Conservation (phyloP, 2,888 invertebrate genomes). For the Spodoptera exigua region DNA sequence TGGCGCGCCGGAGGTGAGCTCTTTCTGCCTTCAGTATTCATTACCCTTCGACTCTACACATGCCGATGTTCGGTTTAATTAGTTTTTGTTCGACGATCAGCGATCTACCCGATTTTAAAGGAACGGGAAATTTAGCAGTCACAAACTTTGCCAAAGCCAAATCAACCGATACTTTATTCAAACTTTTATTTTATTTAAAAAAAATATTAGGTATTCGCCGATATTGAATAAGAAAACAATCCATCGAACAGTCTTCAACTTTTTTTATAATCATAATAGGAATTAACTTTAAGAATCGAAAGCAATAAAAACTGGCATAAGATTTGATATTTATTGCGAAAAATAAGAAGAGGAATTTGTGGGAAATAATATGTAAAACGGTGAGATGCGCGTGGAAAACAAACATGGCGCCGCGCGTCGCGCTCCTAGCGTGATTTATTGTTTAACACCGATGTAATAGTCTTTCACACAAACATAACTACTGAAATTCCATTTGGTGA, state of each 20-base stretch:
- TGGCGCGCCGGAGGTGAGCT: constrained; percentile 60
- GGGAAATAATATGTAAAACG: constrained; percentile 46
- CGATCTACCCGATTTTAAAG: constrained; percentile 68
- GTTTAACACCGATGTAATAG: constrained; percentile 61
- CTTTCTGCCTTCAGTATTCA: constrained; percentile 73
- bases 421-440: constrained; percentile 63
- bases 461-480: constrained; percentile 56
- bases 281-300: constrained; percentile 13
- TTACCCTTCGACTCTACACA: constrained; percentile 78
- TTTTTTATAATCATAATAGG: constrained; percentile 15
- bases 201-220: constrained; percentile 31
- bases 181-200: constrained; percentile 32
- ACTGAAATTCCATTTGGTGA: constrained; percentile 53
- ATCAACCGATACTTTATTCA: constrained; percentile 48
- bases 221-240: constrained; percentile 32
- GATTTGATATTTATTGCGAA: constrained; percentile 16
- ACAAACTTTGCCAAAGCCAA: constrained; percentile 39
- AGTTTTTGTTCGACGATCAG: constrained; percentile 79
- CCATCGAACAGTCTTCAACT: constrained; percentile 12
- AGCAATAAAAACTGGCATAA: constrained; percentile 12
- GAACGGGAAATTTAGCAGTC: constrained; percentile 63
- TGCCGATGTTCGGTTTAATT: constrained; percentile 84
- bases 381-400: constrained; percentile 55
- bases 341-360: constrained; percentile 29
- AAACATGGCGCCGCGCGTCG: constrained; percentile 54